phyloP scores from a whole-genome alignment of 2,797 vertebrate genomes.

The Moxostoma hubbsi region DNA sequence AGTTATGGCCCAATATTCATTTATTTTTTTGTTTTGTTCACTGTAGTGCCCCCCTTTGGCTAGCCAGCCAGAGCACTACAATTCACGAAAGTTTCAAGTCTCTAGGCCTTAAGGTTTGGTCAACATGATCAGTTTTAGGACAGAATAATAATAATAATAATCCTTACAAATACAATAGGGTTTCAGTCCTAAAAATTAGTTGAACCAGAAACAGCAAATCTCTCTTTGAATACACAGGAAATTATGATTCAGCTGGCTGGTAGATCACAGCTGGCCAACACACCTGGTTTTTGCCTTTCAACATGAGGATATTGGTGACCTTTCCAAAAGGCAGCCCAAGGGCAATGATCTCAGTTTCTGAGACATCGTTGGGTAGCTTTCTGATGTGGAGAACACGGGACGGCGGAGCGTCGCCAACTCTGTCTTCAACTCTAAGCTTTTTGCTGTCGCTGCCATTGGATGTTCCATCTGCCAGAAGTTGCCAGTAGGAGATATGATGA shows the following conservation, averaged over 20 bases:
- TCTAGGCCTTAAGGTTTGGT: too few relatives aligned
- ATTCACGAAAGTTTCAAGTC: too few relatives aligned
- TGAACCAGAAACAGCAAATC: not conserved
- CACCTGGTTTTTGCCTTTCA: constrained; percentile 99
- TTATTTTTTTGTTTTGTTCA: too few relatives aligned
- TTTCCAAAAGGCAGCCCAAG: constrained; percentile 96
- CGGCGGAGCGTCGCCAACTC: constrained; percentile 86
- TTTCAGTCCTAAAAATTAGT: not conserved
- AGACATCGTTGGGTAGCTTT: constrained; percentile 94
- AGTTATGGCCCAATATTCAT: too few relatives aligned
- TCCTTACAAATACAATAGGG: too few relatives aligned
- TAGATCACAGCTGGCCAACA: constrained; percentile 33
- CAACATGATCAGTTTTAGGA: too few relatives aligned
- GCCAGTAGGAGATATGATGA: not conserved
- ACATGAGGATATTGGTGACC: constrained; percentile 96
- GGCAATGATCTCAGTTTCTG: constrained; percentile 95
- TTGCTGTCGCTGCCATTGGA: constrained; percentile 97
- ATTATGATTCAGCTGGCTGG: not conserved
- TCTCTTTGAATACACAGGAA: constrained; percentile 16
- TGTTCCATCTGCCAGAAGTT: constrained; percentile 72
- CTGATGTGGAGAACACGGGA: constrained; percentile 97
- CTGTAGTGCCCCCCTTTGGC: too few relatives aligned
- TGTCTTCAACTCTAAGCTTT: constrained; percentile 92
- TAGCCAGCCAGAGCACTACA: too few relatives aligned
- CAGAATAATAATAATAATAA: too few relatives aligned